These are phyloP conservation scores for Brachymystax lenok DNA, from an alignment of 2,797 vertebrate species.

Conservation along the genomic window DNA sequence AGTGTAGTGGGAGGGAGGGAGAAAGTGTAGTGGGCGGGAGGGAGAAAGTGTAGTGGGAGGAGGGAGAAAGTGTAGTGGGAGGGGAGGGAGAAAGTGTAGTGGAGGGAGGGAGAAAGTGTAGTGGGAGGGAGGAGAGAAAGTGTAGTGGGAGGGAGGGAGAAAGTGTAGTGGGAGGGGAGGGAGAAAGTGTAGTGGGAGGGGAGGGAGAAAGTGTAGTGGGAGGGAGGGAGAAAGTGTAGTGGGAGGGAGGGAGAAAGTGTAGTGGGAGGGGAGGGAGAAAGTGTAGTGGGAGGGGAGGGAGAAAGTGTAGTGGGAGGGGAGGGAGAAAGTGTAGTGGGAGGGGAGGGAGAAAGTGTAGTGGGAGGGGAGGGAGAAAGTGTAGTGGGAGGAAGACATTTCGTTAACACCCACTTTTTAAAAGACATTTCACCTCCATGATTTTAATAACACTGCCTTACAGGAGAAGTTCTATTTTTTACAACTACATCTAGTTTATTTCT, in stretches of 20 bases:
- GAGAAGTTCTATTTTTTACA: no score
- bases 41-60: neutral
- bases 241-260: neutral
- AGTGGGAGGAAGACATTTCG: neutral
- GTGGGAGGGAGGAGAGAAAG: neutral
- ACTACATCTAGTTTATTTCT: no score
- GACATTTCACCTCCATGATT: no score
- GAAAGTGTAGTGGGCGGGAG: constrained; percentile 31
- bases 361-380: neutral
- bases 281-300: no score
- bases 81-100: neutral
- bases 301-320: neutral
- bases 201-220: neutral
- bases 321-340: neutral
- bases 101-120: no score
- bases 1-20: neutral
- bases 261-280: neutral
- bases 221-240: no score
- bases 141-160: constrained; percentile 32
- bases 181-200: neutral
- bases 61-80: neutral
- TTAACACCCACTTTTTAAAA: no score
- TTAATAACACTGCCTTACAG: no score
- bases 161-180: no score
- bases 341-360: no score